Base-by-base conservation (phyloP, 1,140 invertebrate genomes). In the Drosophila parvula region DNA sequence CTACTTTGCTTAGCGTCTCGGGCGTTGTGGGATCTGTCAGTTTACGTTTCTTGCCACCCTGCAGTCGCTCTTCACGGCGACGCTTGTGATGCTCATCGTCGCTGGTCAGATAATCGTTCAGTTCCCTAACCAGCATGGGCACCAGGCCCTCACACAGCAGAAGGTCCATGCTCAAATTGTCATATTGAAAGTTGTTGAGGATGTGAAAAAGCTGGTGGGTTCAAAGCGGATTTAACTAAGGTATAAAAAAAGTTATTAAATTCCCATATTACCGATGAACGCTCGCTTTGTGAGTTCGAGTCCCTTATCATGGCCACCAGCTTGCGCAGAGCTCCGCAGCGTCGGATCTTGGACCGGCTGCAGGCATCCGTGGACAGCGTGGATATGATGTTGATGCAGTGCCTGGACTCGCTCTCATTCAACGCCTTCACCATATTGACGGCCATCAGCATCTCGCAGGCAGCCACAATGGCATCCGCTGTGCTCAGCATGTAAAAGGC, bases 151-250 rank as follows among this genome's bases (percentile, higher is more conserved):
- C 89, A 36, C 73, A 84, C 1, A 92, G 56, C 73, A 92, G 51
- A 5, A 92, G 59, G 38, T 92, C 90, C 89, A 92, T 92, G 45
- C 91, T 92, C 34, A 92, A 60, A 36, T 92, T 91, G 57, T 92
- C 91, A 60, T 92, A 92, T 74, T 91, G 88, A 59, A 92, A 92
- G 50, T 92, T 88, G 30, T 90, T 88, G 0, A 92, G 64, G 14
- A 91, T 86, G 57, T 90, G 80, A 2, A 92, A 79, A 5, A 92
- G 79, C 91, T 92, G 10, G 16, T 28, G 28, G 36, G 18, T 9
- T 50, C 6, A 43, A 68, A 38, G 3, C 43, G 11, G 1, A 16
- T 28, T 7, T 22, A 36, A 22, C 22, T n/a, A n/a, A 41, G 32
- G 12, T 16, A n/a, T 27, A 5, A 4, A 5, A 22, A 9, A 0